Conservation (phyloP, 2,888 invertebrate genomes). For the Sphaerophoria taeniata region DNA sequence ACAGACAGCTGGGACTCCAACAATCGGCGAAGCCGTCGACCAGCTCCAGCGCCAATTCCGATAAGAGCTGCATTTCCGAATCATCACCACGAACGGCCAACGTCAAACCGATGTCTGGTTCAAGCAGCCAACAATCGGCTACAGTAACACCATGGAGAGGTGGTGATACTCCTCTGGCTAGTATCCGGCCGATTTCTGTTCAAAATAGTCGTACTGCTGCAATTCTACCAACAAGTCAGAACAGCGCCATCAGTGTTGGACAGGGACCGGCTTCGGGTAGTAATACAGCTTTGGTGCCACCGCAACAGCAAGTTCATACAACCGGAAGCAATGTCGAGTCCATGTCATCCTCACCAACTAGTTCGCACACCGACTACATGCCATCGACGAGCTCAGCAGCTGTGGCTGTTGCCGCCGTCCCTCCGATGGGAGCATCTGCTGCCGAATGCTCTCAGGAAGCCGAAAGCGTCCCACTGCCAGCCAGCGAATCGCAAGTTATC, state of each 20-base stretch:
- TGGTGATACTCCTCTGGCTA: constrained; percentile 93
- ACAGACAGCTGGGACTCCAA: constrained; percentile 86
- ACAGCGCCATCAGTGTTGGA: constrained; percentile 83
- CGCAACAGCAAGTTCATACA: constrained; percentile 86
- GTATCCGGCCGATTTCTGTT: constrained; percentile 95
- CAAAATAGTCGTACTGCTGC: constrained; percentile 88
- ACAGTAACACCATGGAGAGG: constrained; percentile 88
- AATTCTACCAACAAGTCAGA: constrained; percentile 89
- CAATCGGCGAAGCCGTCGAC: constrained; percentile 88
- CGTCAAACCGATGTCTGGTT: constrained; percentile 96
- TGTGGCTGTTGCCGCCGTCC: constrained; percentile 87
- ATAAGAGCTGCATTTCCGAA: constrained; percentile 85
- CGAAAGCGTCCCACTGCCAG: constrained; percentile 81
- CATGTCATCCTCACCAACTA: constrained; percentile 88
- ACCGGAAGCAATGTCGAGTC: constrained; percentile 83
- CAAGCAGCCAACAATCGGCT: constrained; percentile 82
- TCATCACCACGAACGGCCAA: constrained; percentile 90
- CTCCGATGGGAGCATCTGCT: constrained; percentile 84
- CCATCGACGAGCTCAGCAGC: constrained; percentile 90
- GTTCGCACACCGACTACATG: constrained; percentile 92
- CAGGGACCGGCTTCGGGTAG: constrained; percentile 79
- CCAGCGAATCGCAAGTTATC: constrained; percentile 80
- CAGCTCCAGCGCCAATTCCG: constrained; percentile 85
- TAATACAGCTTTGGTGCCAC: constrained; percentile 84
- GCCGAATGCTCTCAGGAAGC: constrained; percentile 83